These are phyloP conservation scores for Lichenostomus cassidix DNA, from an alignment of 2,113 vertebrate genomes.

Conservation along the genomic window DNA sequence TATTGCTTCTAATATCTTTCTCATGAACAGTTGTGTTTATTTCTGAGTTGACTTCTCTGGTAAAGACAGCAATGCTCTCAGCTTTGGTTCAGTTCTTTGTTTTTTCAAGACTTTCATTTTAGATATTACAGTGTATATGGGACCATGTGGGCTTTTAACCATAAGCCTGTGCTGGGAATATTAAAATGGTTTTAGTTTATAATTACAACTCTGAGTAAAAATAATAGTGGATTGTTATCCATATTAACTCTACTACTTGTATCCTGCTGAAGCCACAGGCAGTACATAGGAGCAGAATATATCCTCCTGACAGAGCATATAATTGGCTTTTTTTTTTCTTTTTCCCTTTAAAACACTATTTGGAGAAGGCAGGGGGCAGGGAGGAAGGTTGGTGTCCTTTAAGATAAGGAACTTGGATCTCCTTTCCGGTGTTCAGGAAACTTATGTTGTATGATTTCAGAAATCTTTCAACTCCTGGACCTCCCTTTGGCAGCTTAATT, in stretches of 20 bases:
- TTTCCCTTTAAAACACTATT: background rate
- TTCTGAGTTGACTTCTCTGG: slow-evolving; percentile 45
- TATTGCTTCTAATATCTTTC: slow-evolving; percentile 66
- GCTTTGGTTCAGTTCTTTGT: slow-evolving; percentile 37
- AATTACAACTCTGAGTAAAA: background rate
- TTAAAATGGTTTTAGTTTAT: slow-evolving; percentile 4
- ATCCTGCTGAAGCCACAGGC: background rate
- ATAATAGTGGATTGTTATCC: background rate
- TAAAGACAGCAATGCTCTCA: slow-evolving; percentile 21
- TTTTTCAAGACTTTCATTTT: slow-evolving; percentile 39
- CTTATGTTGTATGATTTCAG: background rate
- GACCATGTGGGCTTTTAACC: background rate
- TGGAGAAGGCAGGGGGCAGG: background rate
- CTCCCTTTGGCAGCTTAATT: background rate
- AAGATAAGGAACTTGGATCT: background rate
- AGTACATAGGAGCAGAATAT: background rate
- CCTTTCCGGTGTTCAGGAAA: background rate
- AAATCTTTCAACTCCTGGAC: background rate
- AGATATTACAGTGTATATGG: background rate
- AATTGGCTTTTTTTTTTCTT: background rate
- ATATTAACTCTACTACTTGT: background rate
- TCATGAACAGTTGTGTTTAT: slow-evolving; percentile 62
- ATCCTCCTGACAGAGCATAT: background rate
- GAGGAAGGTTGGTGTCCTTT: background rate
- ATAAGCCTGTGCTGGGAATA: background rate